Conservation (phyloP, 2,113 vertebrate genomes). For the Phrynocephalus versicolor region DNA sequence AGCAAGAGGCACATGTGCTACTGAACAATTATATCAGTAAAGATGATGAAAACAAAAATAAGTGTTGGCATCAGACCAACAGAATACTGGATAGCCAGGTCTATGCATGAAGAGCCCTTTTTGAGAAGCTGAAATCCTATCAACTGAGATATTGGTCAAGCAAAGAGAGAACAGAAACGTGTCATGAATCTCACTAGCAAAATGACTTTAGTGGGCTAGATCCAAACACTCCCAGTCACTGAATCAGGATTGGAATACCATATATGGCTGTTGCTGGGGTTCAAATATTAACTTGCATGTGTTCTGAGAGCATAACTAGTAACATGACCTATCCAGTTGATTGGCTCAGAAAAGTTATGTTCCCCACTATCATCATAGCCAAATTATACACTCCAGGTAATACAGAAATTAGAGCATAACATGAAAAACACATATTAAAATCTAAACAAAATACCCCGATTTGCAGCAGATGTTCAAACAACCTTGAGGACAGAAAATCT, state of each 20-base stretch:
- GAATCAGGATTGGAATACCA: not conserved
- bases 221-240: not conserved
- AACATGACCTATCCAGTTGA: no score
- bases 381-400: no score
- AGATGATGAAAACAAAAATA: not conserved
- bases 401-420: no score
- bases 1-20: not conserved
- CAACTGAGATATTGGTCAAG: not conserved
- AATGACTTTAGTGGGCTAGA: not conserved
- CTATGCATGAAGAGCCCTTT: not conserved
- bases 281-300: no score
- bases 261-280: no score
- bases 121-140: not conserved
- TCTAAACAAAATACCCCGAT: conserved; percentile 7
- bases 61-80: not conserved
- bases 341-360: no score
- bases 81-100: not conserved
- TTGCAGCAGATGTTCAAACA: conserved; percentile 10
- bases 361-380: no score
- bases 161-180: not conserved
- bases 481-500: not conserved
- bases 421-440: no score
- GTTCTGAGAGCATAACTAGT: no score
- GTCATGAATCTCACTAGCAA: no score
- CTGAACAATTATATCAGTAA: not conserved